Evolutionary conservation across 2,888 invertebrate genomes (phyloP), one percentile per base, ranked within the genome.

Genomic region (Drosophila eohydei): DNA sequence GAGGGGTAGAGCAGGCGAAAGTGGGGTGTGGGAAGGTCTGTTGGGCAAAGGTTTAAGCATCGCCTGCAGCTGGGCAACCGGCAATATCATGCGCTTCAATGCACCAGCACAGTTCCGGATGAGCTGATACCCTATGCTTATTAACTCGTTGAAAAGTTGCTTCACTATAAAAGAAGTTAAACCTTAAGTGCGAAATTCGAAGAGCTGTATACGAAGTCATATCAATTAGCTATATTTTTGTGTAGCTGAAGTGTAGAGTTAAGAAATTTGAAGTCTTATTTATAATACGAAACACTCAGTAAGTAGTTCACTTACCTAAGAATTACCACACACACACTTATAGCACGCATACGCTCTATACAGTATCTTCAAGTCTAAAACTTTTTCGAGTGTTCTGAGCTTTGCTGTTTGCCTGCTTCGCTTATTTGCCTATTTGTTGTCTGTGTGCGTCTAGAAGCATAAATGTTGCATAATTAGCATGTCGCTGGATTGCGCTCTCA

Each of bases 401-500:
- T 60, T 21, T 41, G 11, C 2, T 40, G 26, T 28, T 34, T 26
- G 43, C 16, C 21, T 28, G 21, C 4, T 38, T 41, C 12, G n/a
- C 36, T 56, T 56, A 43, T 56, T 56, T 43, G 41, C 41, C 41
- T 55, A 40, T 32, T 41, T 58, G 34, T 40, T 41, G 48, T 30
- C 8, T 50, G 21, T 26, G 28, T 41, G 38, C 50, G 16, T 26
- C 50, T 34, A 38, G 41, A 63, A 64, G 64, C 79, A 87, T 81
- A 87, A 82, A 80, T 87, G 68, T 71, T 66, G 80, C 84, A 87
- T 84, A 85, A 85, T 85, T 85, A 89, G 88, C 89, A 87, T 78
- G 82, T 69, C 44, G 79, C 79, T 75, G 57, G 48, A 66, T 61
- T 56, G 54, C 54, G 52, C 61, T 61, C 40, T 43, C 30, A 32